phyloP scores from a whole-genome alignment of 2,888 invertebrate species.

The Pristionchus fissidentatus region DNA sequence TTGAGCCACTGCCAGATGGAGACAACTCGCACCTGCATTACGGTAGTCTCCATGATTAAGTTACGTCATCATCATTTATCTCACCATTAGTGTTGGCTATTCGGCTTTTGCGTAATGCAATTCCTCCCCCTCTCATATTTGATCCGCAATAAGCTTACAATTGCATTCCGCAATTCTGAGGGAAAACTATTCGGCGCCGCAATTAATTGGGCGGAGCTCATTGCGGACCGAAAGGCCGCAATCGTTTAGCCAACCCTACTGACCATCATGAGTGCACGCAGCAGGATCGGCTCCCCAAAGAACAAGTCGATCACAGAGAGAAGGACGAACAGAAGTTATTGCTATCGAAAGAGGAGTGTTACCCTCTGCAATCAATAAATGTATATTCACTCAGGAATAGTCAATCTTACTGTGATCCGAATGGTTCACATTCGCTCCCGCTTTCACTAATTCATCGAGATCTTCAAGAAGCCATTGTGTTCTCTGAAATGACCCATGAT shows the following conservation, averaged over 20 bases:
- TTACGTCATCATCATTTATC: no score
- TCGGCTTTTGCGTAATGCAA: no score
- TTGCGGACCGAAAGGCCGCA: no score
- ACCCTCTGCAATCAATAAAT: not conserved
- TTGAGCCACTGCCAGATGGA: slow-evolving; percentile 43
- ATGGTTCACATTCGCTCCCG: slow-evolving; percentile 36
- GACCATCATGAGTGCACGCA: slow-evolving; percentile 3
- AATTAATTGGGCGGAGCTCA: no score
- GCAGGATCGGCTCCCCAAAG: slow-evolving; percentile 40
- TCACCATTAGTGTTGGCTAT: no score
- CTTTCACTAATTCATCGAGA: not conserved
- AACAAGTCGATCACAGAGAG: slow-evolving; percentile 10
- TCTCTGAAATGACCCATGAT: not conserved
- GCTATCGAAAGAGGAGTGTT: slow-evolving; percentile 29
- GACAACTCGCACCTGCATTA: slow-evolving; percentile 15
- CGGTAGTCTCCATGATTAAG: not conserved
- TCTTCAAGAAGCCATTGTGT: not conserved
- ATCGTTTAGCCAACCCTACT: no score
- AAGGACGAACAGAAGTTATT: slow-evolving; percentile 15
- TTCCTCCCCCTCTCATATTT: no score
- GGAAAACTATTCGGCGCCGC: no score
- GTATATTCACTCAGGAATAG: not conserved
- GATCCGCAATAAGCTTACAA: no score
- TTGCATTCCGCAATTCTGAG: no score
- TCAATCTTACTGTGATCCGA: slow-evolving; percentile 36